Conservation (phyloP, 2,113 vertebrate genomes). For the Jaculus jaculus region DNA sequence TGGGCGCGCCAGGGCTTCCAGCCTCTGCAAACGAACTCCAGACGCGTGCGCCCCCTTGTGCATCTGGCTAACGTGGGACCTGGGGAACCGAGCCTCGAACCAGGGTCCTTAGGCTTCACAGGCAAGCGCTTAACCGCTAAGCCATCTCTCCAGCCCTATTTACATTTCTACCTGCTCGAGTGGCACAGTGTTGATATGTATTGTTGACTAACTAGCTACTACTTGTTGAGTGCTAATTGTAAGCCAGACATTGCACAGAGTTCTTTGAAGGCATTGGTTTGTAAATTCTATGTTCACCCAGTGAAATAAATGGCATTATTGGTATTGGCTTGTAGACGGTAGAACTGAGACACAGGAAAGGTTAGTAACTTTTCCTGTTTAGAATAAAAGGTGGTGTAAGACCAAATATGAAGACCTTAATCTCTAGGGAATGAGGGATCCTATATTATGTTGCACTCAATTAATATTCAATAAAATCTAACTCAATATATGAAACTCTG, state of each 20-base stretch:
- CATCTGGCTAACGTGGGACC: too few species aligned
- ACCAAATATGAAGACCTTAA: not conserved
- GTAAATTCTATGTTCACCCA: not conserved
- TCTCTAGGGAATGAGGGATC: not conserved
- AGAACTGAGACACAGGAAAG: not conserved
- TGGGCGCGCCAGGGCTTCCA: too few species aligned
- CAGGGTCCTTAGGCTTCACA: too few species aligned
- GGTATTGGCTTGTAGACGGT: not conserved
- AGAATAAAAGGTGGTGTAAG: not conserved
- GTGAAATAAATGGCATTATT: not conserved
- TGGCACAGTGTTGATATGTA: not conserved
- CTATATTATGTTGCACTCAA: not conserved
- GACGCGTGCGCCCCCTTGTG: too few species aligned
- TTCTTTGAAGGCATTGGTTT: not conserved
- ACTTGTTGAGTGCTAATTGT: not conserved
- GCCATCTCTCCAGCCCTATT: too few species aligned
- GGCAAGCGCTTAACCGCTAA: too few species aligned
- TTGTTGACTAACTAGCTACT: not conserved
- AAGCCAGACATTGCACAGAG: not conserved
- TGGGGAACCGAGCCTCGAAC: too few species aligned
- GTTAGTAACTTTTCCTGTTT: not conserved
- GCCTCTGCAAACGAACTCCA: too few species aligned
- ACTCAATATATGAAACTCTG: slow-evolving; percentile 13
- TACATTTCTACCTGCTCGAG: not conserved
- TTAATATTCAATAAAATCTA: slow-evolving; percentile 13